These are phyloP conservation scores for Huso huso DNA, from an alignment of 2,797 vertebrate genomes.

Conservation along the genomic window DNA sequence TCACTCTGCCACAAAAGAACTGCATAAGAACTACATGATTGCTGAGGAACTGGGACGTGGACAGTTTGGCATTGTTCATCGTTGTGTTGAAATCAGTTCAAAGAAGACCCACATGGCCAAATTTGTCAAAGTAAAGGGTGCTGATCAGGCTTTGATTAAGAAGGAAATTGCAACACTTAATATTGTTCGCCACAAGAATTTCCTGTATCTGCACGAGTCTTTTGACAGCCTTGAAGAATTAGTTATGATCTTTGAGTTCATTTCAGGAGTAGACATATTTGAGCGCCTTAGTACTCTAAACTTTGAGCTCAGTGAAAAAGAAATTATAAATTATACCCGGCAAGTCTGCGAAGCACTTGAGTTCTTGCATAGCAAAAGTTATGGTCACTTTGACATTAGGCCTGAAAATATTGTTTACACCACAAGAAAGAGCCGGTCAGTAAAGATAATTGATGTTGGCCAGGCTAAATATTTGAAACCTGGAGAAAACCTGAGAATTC, in stretches of 20 bases:
- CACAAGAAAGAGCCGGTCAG: constrained; percentile 74
- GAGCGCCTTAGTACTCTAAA: constrained; percentile 79
- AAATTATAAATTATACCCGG: constrained; percentile 78
- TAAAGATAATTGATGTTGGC: constrained; percentile 96
- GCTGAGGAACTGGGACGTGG: constrained; percentile 94
- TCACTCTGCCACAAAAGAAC: constrained; percentile 80
- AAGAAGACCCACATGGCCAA: constrained; percentile 96
- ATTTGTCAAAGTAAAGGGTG: constrained; percentile 94
- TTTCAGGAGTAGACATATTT: constrained; percentile 92
- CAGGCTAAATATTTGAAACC: constrained; percentile 87
- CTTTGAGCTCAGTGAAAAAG: constrained; percentile 87
- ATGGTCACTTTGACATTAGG: constrained; percentile 91
- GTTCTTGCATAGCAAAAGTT: constrained; percentile 79
- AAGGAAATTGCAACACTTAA: constrained; percentile 95
- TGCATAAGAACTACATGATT: constrained; percentile 89
- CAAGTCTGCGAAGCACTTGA: constrained; percentile 89
- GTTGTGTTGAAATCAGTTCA: constrained; percentile 80
- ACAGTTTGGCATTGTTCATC: constrained; percentile 90
- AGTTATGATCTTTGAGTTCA: constrained; percentile 94
- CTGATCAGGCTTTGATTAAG: constrained; percentile 90
- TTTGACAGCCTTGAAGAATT: constrained; percentile 95
- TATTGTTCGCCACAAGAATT: constrained; percentile 77
- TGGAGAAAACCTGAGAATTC: constrained; percentile 86
- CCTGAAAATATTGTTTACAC: constrained; percentile 93
- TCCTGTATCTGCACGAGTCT: constrained; percentile 84